Conservation (phyloP, 2,888 invertebrate species). For the Scaptomyza parva region DNA sequence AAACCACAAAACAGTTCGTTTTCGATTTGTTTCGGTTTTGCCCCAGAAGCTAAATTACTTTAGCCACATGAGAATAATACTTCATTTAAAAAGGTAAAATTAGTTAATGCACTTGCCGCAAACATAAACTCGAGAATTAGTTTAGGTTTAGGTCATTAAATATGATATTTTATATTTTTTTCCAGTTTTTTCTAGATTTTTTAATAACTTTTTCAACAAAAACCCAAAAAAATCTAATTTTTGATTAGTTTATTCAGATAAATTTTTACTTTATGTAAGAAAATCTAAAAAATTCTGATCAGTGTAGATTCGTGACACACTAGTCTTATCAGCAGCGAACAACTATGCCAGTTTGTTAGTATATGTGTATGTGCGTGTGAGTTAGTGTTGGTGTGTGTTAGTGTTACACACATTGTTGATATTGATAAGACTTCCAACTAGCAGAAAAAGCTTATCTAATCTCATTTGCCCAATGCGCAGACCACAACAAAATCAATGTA, state of each 20-base stretch:
- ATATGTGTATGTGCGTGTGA: conserved; percentile 9
- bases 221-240: too few relatives aligned
- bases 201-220: too few relatives aligned
- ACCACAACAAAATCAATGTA: conserved; percentile 51
- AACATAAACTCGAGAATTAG: too few relatives aligned
- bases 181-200: neutral
- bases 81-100: neutral
- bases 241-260: too few relatives aligned
- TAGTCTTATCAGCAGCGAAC: conserved; percentile 42
- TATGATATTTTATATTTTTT: neutral
- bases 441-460: conserved; percentile 70
- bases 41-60: conserved; percentile 24
- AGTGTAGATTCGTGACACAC: conserved; percentile 35
- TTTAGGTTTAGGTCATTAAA: too few relatives aligned
- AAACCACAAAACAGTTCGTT: conserved; percentile 12
- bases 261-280: too few relatives aligned
- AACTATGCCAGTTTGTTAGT: conserved; percentile 16
- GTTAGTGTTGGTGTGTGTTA: too few relatives aligned
- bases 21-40: neutral
- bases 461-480: conserved; percentile 49
- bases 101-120: neutral
- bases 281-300: too few relatives aligned
- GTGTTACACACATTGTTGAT: conserved; percentile 40
- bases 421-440: conserved; percentile 48
- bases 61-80: conserved; percentile 30